These are phyloP conservation scores for Lycorma delicatula DNA, from an alignment of 1,140 invertebrate genomes.

Conservation along the genomic window DNA sequence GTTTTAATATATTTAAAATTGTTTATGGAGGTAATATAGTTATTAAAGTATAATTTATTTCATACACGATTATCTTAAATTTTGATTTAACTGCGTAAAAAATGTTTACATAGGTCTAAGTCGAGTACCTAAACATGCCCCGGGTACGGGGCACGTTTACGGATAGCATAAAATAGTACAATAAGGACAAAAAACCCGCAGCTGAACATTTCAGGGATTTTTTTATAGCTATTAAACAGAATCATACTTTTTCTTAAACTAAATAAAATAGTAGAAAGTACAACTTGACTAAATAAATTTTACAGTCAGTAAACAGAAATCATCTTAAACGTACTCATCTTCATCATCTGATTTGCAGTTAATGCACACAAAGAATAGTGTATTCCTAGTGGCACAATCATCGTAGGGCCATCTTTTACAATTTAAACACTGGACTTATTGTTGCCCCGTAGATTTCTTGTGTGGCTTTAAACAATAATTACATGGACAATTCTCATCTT, in stretches of 20 bases:
- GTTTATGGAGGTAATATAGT: too few species aligned
- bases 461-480: not conserved
- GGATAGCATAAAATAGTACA: not conserved
- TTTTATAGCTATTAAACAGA: not conserved
- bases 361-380: not conserved
- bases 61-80: too few species aligned
- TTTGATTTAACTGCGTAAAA: too few species aligned
- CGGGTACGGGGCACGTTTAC: slow-evolving; percentile 3
- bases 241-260: not conserved
- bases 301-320: not conserved
- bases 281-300: not conserved
- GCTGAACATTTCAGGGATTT: not conserved
- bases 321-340: not conserved
- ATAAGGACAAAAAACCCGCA: not conserved
- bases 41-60: too few species aligned
- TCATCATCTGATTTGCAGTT: slow-evolving; percentile 2
- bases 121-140: too few species aligned
- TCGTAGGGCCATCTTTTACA: not conserved
- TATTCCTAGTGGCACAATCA: not conserved
- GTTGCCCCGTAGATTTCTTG: not conserved
- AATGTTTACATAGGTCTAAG: too few species aligned
- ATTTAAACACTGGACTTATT: not conserved
- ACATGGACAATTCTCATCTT: not conserved
- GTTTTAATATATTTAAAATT: too few species aligned
- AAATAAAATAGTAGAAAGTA: not conserved